These are phyloP conservation scores for Rhorus exstirpatorius DNA, from an alignment of 2,888 invertebrate genomes.

Conservation along the genomic window DNA sequence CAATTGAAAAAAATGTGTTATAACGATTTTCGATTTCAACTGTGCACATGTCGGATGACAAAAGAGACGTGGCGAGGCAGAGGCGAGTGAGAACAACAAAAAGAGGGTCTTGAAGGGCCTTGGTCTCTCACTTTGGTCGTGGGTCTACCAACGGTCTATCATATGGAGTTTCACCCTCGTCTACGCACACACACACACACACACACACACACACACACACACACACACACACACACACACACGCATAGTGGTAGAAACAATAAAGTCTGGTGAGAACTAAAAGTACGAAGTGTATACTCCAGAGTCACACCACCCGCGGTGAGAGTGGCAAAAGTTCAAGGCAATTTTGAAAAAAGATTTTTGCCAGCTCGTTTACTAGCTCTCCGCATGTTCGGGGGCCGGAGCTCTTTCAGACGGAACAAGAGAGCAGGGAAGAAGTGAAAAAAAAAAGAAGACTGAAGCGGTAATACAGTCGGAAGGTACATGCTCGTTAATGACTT, in stretches of 20 bases:
- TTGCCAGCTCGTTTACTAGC: constrained; percentile 30
- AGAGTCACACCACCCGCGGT: constrained; percentile 16
- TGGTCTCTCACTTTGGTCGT: constrained; percentile 13
- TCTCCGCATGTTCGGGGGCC: too few species aligned
- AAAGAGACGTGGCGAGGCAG: not conserved
- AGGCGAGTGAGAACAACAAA: constrained; percentile 5
- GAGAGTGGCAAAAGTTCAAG: constrained; percentile 58
- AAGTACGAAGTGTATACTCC: constrained; percentile 58
- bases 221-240: not conserved
- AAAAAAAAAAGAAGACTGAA: constrained; percentile 40
- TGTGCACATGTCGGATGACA: not conserved
- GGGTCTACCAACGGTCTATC: not conserved
- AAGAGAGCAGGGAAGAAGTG: not conserved
- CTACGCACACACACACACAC: not conserved
- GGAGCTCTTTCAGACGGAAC: constrained; percentile 42
- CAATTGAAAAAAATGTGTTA: too few species aligned
- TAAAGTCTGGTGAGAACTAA: constrained; percentile 62
- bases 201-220: constrained; percentile 1
- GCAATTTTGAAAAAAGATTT: constrained; percentile 57
- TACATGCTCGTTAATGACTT: constrained; percentile 42
- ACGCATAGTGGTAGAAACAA: constrained; percentile 47
- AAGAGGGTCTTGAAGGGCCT: constrained; percentile 33
- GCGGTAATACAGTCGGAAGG: constrained; percentile 9
- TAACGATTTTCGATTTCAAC: not conserved
- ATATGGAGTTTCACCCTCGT: constrained; percentile 6